Conservation (phyloP, 2,113 vertebrate species). For the Mola mola region DNA sequence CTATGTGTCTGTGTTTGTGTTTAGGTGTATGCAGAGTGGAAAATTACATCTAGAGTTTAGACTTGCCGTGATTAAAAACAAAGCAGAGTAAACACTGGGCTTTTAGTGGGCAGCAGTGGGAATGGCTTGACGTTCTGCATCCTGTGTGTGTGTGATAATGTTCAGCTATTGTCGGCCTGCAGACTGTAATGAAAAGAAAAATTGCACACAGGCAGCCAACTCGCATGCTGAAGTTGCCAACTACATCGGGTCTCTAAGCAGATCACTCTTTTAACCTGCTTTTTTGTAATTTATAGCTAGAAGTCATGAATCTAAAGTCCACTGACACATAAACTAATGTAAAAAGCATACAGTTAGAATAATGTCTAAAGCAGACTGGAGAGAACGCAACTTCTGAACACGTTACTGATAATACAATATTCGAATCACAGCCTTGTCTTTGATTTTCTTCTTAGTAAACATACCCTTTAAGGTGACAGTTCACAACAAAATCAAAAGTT, state of each 20-base stretch:
- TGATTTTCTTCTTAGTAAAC: no score
- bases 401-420: no score
- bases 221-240: not conserved
- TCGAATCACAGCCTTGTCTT: no score
- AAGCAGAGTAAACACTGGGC: slow-evolving; percentile 73
- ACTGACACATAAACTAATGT: not conserved
- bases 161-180: slow-evolving; percentile 6
- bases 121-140: slow-evolving; percentile 43
- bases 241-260: not conserved
- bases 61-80: slow-evolving; percentile 79
- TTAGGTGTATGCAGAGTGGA: slow-evolving; percentile 77
- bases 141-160: slow-evolving; percentile 30
- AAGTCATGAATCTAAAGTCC: not conserved
- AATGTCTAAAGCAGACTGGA: no score
- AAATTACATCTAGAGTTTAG: slow-evolving; percentile 74
- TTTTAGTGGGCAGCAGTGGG: slow-evolving; percentile 66
- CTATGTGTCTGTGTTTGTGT: slow-evolving; percentile 78
- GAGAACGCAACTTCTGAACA: no score
- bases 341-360: not conserved
- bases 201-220: not conserved
- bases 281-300: slow-evolving; percentile 6
- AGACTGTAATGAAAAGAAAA: slow-evolving; percentile 23
- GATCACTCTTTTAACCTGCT: slow-evolving; percentile 8
- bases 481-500: no score
- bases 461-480: no score